Evolutionary conservation across 2,888 invertebrate genomes (phyloP).

Genomic region (Mantis religiosa): DNA sequence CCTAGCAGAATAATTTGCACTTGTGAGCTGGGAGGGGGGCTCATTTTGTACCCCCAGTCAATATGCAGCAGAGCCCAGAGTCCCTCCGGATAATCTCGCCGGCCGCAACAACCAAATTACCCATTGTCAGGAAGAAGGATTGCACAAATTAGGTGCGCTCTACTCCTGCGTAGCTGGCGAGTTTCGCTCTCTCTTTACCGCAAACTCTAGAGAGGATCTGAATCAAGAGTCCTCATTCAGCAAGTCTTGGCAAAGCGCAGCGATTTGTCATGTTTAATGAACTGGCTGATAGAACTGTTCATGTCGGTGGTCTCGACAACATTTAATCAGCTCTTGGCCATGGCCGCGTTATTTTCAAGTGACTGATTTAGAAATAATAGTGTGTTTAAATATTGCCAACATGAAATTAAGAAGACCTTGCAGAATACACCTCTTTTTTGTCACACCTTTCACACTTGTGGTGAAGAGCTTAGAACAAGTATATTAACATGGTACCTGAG

Average conservation of each 20-base stretch:
- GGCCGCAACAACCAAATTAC: background rate
- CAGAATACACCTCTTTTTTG: too few relatives aligned
- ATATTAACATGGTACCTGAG: too few relatives aligned
- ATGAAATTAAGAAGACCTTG: too few relatives aligned
- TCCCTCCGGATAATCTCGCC: too few relatives aligned
- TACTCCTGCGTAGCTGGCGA: background rate
- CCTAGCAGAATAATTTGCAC: too few relatives aligned
- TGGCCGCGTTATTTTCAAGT: background rate
- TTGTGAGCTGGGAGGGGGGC: too few relatives aligned
- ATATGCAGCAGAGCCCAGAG: too few relatives aligned
- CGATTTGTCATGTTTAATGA: constrained; percentile 16
- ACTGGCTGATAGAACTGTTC: constrained; percentile 16
- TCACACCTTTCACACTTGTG: too few relatives aligned
- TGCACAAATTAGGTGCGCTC: background rate
- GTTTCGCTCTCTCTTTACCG: background rate
- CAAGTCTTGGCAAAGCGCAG: constrained; percentile 8
- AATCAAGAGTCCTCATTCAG: constrained; percentile 1
- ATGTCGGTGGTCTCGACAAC: background rate
- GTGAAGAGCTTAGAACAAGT: too few relatives aligned
- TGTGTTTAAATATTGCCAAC: background rate
- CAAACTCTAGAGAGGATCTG: background rate
- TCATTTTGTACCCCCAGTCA: too few relatives aligned
- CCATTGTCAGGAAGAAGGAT: background rate
- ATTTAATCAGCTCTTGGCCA: background rate
- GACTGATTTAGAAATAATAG: constrained; percentile 12